Percentiles rank a stretch among this genome's conserved stretches.
Evolutionary conservation across 2,797 vertebrate species (phyloP).

Genomic region (Platyrinchus mystaceus): DNA sequence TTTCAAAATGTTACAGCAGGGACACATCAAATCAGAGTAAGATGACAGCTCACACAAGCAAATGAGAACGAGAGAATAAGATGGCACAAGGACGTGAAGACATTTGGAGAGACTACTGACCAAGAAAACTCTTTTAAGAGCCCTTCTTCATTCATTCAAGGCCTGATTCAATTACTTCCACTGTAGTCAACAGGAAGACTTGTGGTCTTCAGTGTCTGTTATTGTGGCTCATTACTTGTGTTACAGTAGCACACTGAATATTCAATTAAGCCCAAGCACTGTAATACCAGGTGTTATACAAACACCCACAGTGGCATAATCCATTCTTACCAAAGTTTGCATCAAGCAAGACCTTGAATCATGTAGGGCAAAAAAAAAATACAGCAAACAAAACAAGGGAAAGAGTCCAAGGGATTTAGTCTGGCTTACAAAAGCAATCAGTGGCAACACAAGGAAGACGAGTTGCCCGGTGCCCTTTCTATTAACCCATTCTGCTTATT

Average conservation of each 20-base stretch:
- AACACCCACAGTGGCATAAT: not conserved
- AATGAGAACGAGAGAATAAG: not conserved
- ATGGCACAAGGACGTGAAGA: slow-evolving; percentile 1
- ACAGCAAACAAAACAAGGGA: not conserved
- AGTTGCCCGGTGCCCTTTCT: not conserved
- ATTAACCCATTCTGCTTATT: not conserved
- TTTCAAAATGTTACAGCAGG: slow-evolving; percentile 20
- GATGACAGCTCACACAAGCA: slow-evolving; percentile 40
- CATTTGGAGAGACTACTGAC: not conserved
- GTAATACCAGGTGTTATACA: not conserved
- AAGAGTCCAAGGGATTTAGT: not conserved
- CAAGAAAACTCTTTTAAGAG: slow-evolving; percentile 38
- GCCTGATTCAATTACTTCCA: slow-evolving; percentile 42
- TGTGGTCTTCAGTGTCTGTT: slow-evolving; percentile 9
- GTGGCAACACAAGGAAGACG: not conserved
- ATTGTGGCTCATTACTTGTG: slow-evolving; percentile 18
- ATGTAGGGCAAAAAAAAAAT: not conserved
- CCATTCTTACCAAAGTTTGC: not conserved
- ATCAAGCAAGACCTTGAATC: not conserved
- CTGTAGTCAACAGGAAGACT: slow-evolving; percentile 40
- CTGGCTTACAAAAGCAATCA: not conserved
- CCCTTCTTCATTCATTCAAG: slow-evolving; percentile 26
- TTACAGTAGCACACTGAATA: slow-evolving; percentile 27
- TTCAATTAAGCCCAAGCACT: not conserved
- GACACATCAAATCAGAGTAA: not conserved